A percentile compares a stretch with the other conserved stretches of the same genome.
These are phyloP conservation scores for Enteromius mattozi DNA, from an alignment of 2,797 vertebrate species.

Conservation along the genomic window DNA sequence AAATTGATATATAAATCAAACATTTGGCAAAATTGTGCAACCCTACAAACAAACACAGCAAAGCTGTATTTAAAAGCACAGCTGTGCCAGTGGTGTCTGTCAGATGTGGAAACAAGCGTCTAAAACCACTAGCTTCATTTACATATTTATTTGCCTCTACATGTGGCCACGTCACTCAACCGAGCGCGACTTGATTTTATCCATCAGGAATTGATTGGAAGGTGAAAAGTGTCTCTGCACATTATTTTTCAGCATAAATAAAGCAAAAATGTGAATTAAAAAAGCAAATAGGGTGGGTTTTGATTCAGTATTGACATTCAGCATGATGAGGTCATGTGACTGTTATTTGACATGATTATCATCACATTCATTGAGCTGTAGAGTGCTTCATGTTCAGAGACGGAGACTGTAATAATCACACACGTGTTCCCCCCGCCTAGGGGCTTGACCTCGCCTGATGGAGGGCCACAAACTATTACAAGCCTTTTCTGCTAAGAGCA, in stretches of 20 bases:
- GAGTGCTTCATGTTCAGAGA: constrained; percentile 15
- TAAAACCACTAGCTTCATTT: not conserved
- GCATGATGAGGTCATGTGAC: not conserved
- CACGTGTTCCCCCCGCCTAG: constrained; percentile 33
- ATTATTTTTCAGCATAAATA: not conserved
- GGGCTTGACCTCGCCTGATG: constrained; percentile 59
- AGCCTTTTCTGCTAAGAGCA: constrained; percentile 57
- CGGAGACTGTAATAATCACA: not conserved
- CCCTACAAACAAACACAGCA: not conserved
- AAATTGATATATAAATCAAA: not conserved
- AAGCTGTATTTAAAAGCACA: not conserved
- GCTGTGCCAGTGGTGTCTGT: not conserved
- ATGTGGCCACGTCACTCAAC: not conserved
- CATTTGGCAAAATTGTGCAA: not conserved
- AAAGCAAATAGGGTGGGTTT: not conserved
- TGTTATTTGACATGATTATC: constrained; percentile 9
- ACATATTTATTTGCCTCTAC: not conserved
- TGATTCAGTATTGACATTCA: not conserved
- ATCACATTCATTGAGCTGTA: not conserved
- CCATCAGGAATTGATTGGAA: not conserved
- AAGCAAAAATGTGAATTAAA: not conserved
- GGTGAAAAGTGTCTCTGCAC: not conserved
- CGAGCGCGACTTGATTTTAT: not conserved
- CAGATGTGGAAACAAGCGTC: not conserved
- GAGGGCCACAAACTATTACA: constrained; percentile 62